Evolutionary conservation across 2,797 vertebrate species (phyloP).

Genomic region (Takifugu rubripes): DNA sequence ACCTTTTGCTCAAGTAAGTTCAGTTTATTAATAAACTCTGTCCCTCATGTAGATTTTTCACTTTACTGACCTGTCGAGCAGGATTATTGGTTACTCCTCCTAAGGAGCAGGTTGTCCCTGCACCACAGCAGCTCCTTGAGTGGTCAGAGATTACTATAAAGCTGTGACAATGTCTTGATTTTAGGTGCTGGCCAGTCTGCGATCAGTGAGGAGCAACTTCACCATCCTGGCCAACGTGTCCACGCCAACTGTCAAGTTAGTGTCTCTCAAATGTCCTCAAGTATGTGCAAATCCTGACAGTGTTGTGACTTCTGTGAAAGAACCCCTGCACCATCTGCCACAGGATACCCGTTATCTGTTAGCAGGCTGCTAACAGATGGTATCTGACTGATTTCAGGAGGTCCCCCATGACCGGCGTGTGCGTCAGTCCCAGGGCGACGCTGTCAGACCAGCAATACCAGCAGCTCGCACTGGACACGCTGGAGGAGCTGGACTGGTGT

Average conservation of each 20-base stretch:
- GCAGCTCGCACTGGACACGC: slow-evolving; percentile 80
- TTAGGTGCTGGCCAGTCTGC: slow-evolving; percentile 87
- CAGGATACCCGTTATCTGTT: not conserved
- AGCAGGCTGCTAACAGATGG: not conserved
- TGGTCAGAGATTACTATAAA: no score
- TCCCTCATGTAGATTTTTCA: not conserved
- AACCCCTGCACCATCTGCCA: not conserved
- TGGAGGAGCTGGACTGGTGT: slow-evolving; percentile 83
- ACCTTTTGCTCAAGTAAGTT: slow-evolving; percentile 74
- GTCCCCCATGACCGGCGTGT: slow-evolving; percentile 78
- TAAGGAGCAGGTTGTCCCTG: no score
- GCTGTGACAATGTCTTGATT: slow-evolving; percentile 7
- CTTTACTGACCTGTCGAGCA: not conserved
- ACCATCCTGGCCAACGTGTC: slow-evolving; percentile 84
- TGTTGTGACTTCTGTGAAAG: not conserved
- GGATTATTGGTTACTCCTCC: not conserved
- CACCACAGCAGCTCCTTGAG: no score
- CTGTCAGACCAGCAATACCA: slow-evolving; percentile 82
- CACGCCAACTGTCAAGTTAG: slow-evolving; percentile 83
- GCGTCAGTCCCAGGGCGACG: slow-evolving; percentile 75
- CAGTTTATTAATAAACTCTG: not conserved
- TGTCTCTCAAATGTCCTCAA: slow-evolving; percentile 22
- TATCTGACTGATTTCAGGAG: slow-evolving; percentile 53
- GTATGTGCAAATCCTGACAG: not conserved
- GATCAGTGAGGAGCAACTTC: slow-evolving; percentile 88